Evolutionary conservation across 2,888 invertebrate genomes (phyloP).

Genomic region (Zelleria hepariella): DNA sequence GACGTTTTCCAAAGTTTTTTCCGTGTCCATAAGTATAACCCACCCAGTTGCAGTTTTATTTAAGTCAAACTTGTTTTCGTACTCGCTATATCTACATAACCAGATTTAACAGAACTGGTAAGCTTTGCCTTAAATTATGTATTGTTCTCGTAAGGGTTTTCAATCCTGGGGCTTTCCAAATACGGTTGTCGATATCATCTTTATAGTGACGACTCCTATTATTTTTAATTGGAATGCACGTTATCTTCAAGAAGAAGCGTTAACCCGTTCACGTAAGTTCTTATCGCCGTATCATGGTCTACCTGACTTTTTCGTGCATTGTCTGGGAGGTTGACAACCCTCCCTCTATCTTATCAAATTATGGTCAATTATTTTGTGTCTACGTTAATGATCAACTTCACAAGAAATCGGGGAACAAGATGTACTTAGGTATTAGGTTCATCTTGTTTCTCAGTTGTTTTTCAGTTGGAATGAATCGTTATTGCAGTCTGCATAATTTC

Average conservation of each 20-base stretch:
- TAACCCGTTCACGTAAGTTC: neutral
- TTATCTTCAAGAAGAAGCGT: neutral
- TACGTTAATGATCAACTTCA: no score
- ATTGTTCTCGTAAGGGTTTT: neutral
- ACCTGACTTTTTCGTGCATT: constrained; percentile 39
- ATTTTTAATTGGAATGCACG: constrained; percentile 3
- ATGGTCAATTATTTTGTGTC: no score
- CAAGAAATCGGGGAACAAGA: no score
- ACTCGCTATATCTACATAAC: neutral
- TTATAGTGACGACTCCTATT: neutral
- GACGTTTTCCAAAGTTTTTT: neutral
- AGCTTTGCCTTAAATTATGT: constrained; percentile 4
- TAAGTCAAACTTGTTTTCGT: neutral
- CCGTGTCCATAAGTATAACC: neutral
- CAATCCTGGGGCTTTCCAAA: neutral
- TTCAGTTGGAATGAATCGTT: no score
- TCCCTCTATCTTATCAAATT: constrained; percentile 38
- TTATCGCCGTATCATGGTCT: constrained; percentile 18
- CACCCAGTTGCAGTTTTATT: neutral
- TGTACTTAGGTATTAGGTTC: no score
- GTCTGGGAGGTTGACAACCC: constrained; percentile 42
- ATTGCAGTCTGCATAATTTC: no score
- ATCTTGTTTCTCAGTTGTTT: no score
- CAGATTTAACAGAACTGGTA: neutral
- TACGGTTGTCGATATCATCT: neutral